These are phyloP conservation scores for Boulengeromyrus knoepffleri DNA, from an alignment of 2,113 vertebrate genomes.

Conservation along the genomic window DNA sequence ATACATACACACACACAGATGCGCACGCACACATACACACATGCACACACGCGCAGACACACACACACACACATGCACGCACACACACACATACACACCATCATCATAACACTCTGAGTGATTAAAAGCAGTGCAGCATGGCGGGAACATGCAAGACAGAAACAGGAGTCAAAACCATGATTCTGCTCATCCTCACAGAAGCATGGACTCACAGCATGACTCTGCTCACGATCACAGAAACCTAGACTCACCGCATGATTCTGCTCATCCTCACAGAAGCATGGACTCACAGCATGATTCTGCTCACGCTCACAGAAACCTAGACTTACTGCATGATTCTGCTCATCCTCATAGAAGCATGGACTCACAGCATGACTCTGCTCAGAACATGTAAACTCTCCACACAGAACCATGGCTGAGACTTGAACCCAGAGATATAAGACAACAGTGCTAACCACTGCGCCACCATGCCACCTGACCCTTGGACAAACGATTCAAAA, in stretches of 20 bases:
- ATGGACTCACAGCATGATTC: not conserved
- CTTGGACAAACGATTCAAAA: not conserved
- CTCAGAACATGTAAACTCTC: not conserved
- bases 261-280: not conserved
- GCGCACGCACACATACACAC: too few relatives aligned
- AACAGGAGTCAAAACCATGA: not conserved
- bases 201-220: not conserved
- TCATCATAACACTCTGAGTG: not conserved
- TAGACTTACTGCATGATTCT: not conserved
- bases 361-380: too few relatives aligned
- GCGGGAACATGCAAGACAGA: not conserved
- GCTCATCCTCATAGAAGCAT: not conserved
- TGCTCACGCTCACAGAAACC: not conserved
- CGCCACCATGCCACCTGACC: not conserved
- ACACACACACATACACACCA: not conserved
- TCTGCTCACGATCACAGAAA: not conserved
- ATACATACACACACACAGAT: too few relatives aligned
- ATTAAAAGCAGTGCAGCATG: not conserved
- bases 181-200: not conserved
- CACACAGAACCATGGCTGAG: not conserved
- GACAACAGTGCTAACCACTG: not conserved
- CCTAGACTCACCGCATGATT: not conserved
- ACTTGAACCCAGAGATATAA: not conserved
- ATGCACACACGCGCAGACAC: too few relatives aligned
- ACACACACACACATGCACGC: too few relatives aligned